Base-by-base conservation (phyloP, 2,113 vertebrate genomes). In the Gymnorhina tibicen region DNA sequence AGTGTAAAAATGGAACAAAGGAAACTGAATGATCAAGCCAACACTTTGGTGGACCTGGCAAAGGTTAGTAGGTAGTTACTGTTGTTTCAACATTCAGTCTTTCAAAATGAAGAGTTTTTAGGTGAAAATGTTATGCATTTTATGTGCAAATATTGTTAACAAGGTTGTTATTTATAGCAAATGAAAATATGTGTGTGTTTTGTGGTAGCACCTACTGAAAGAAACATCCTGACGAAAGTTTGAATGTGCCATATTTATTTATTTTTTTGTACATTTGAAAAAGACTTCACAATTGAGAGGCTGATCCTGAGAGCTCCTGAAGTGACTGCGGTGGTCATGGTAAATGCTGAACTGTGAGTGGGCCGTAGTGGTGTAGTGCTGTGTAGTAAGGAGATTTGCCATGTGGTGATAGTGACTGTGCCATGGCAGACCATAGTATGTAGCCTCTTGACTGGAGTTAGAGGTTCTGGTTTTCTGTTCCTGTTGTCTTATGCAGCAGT, bases 1-100 rank as follows among this genome's bases (percentile, higher is more conserved):
- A 99, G 99, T 98, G 99, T 99, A 98, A 99, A 99, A 99, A 99
- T 99, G 99, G 99, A 99, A 97, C 99, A 99, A 98, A 99, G 99
- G 96, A 99, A 99, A 98, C 98, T 99, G 98, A 99, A 99, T 93
- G 99, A 99, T 98, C 99, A 99, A 98, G 99, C 99, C 95, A 99
- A 99, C 97, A 99, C 99, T 93, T 98, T 99, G 98, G 99, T 99
- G 98, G 99, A 99, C 97, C 98, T 99, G 97, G 99, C 99, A 91
- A 99, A 99, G 99, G 99, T 99, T 98, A 98, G 99, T 93, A 49
- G 63, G 23, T 30, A 33, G 11, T 84, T 91, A 47, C 19, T 64
- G 11, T 87, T 80, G 8, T 75, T 96, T 87, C 62, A 52, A 37
- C 8, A 53, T 81, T 73, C 16, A 28, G 73, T 16, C 21, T 82